Evolutionary conservation across 2,797 vertebrate genomes (phyloP).

Genomic region (Siniperca undulata): DNA sequence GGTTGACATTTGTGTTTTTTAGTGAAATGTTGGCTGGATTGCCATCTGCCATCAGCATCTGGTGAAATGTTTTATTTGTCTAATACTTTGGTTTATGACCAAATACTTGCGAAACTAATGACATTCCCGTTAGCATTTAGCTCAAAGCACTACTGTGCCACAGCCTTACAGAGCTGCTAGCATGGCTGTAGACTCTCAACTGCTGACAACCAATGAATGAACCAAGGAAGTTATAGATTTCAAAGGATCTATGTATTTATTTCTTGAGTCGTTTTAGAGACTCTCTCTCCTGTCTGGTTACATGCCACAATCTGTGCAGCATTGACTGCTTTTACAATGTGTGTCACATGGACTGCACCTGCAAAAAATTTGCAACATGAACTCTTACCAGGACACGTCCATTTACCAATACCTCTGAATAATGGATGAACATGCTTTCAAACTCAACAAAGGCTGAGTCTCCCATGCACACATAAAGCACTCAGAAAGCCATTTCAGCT

Average conservation of each 20-base stretch:
- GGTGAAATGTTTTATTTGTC: not conserved
- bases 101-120: conserved; percentile 2
- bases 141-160: conserved; percentile 17
- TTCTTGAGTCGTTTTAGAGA: not conserved
- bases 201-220: not conserved
- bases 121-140: conserved; percentile 5
- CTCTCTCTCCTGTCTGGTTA: not conserved
- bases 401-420: conserved; percentile 76
- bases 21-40: not conserved
- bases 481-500: conserved; percentile 66
- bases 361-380: conserved; percentile 36
- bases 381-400: conserved; percentile 56
- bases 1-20: not conserved
- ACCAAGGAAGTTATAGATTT: not conserved
- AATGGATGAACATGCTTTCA: conserved; percentile 78
- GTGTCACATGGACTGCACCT: conserved; percentile 34
- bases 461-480: conserved; percentile 62
- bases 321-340: conserved; percentile 29
- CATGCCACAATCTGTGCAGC: conserved; percentile 9
- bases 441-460: conserved; percentile 61
- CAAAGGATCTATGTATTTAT: not conserved
- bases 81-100: not conserved
- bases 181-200: not conserved
- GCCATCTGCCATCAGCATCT: not conserved
- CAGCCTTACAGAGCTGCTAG: not conserved